These are phyloP conservation scores for Teleiodes luculella DNA, from an alignment of 2,888 invertebrate species.

Conservation along the genomic window DNA sequence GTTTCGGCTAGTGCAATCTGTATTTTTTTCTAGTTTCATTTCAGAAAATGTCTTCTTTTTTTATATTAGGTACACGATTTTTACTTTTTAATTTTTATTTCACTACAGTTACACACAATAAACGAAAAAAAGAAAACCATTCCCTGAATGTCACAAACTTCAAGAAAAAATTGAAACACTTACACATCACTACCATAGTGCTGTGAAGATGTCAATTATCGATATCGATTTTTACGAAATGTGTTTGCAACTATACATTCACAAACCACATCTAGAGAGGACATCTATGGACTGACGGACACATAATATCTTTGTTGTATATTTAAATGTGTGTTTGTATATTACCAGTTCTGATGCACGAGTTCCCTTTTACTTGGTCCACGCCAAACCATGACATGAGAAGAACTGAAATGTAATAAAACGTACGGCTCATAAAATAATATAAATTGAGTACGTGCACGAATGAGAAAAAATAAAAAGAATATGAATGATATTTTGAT, in stretches of 20 bases:
- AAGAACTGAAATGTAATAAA: constrained; percentile 62
- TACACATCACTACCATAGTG: constrained; percentile 12
- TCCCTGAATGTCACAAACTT: constrained; percentile 1
- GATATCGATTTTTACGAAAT: constrained; percentile 29
- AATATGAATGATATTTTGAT: no score
- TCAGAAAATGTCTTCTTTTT: no score
- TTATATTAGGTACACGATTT: no score
- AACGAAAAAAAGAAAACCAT: not conserved
- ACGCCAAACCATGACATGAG: constrained; percentile 77
- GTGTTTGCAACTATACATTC: constrained; percentile 31
- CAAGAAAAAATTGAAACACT: not conserved
- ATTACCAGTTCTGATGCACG: constrained; percentile 76
- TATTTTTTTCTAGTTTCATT: no score
- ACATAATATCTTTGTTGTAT: constrained; percentile 30
- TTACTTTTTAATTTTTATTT: no score
- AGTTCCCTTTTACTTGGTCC: constrained; percentile 71
- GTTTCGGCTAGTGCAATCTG: no score
- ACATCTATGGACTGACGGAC: constrained; percentile 40
- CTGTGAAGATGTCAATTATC: constrained; percentile 20
- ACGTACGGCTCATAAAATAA: not conserved
- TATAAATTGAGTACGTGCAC: not conserved
- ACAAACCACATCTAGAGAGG: constrained; percentile 35
- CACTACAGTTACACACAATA: no score
- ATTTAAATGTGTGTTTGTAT: constrained; percentile 21
- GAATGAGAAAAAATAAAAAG: no score